Evolutionary conservation across 1,140 invertebrate genomes (phyloP).

Genomic region (Sarcophaga peregrina): DNA sequence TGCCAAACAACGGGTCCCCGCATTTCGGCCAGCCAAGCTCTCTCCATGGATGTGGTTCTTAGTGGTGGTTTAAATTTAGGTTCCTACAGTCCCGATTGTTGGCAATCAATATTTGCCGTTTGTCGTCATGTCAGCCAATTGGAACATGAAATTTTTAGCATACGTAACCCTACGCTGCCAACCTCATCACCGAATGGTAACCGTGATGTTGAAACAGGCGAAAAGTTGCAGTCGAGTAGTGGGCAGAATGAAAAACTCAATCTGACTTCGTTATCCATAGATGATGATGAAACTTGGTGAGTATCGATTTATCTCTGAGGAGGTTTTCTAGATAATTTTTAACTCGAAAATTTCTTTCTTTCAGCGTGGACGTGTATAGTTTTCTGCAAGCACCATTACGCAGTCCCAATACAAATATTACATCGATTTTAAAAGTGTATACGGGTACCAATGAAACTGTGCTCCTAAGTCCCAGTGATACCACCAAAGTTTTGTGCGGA

Average conservation of each 20-base stretch:
- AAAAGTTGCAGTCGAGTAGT: slow-evolving; percentile 58
- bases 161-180: slow-evolving; percentile 68
- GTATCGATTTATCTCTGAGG: slow-evolving; percentile 17
- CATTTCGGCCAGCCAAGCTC: slow-evolving; percentile 84
- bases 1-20: slow-evolving; percentile 73
- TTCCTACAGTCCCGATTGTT: slow-evolving; percentile 90
- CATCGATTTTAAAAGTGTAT: slow-evolving; percentile 64
- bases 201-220: slow-evolving; percentile 67
- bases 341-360: slow-evolving; percentile 53
- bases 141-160: slow-evolving; percentile 87
- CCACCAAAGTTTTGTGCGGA: slow-evolving; percentile 87
- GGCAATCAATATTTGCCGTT: slow-evolving; percentile 92
- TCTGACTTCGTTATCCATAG: slow-evolving; percentile 68
- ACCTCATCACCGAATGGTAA: slow-evolving; percentile 65
- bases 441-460: slow-evolving; percentile 71
- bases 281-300: slow-evolving; percentile 82
- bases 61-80: slow-evolving; percentile 86
- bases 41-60: slow-evolving; percentile 86
- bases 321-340: background rate
- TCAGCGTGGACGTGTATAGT: slow-evolving; percentile 83
- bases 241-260: slow-evolving; percentile 61
- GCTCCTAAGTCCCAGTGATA: slow-evolving; percentile 81
- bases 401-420: slow-evolving; percentile 70
- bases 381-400: slow-evolving; percentile 80
- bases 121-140: slow-evolving; percentile 91